These are phyloP conservation scores for Entomyzon cyanotis DNA, from an alignment of 2,113 vertebrate species.

Conservation along the genomic window DNA sequence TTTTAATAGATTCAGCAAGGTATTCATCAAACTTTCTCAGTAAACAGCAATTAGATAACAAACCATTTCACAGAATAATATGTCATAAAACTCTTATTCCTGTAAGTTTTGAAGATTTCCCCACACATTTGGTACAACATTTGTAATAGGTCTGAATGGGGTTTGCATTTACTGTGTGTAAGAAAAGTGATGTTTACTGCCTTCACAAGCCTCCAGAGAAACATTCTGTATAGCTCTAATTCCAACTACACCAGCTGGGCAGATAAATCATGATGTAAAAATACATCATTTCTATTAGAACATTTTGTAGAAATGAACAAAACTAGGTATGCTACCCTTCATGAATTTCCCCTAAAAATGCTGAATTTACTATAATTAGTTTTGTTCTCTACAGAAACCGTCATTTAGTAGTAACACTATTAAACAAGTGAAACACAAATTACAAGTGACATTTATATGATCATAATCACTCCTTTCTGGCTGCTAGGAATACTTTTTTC, in stretches of 20 bases:
- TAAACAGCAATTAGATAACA: conserved; percentile 44
- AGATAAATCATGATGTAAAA: conserved; percentile 67
- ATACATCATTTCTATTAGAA: conserved; percentile 52
- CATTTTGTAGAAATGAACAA: conserved; percentile 66
- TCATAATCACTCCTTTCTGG: conserved; percentile 75
- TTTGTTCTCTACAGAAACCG: conserved; percentile 69
- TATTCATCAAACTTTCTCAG: conserved; percentile 42
- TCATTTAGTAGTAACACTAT: conserved; percentile 68
- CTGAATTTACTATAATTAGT: conserved; percentile 72
- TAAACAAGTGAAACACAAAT: conserved; percentile 81
- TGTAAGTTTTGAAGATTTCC: neutral
- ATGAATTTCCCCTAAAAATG: conserved; percentile 38
- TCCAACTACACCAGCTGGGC: conserved; percentile 65
- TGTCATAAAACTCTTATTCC: conserved; percentile 4
- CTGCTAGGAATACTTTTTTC: conserved; percentile 74
- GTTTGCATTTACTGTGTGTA: conserved; percentile 30
- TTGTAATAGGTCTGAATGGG: conserved; percentile 6
- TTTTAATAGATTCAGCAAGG: conserved; percentile 24
- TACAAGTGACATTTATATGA: conserved; percentile 77
- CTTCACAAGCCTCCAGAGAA: conserved; percentile 40
- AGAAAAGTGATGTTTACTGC: conserved; percentile 45
- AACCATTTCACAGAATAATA: conserved; percentile 39
- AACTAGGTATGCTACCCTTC: conserved; percentile 61
- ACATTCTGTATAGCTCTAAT: conserved; percentile 57
- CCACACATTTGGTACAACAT: neutral